These are phyloP conservation scores for Kryptolebias ocellatus DNA, from an alignment of 2,797 vertebrate genomes.

Conservation along the genomic window DNA sequence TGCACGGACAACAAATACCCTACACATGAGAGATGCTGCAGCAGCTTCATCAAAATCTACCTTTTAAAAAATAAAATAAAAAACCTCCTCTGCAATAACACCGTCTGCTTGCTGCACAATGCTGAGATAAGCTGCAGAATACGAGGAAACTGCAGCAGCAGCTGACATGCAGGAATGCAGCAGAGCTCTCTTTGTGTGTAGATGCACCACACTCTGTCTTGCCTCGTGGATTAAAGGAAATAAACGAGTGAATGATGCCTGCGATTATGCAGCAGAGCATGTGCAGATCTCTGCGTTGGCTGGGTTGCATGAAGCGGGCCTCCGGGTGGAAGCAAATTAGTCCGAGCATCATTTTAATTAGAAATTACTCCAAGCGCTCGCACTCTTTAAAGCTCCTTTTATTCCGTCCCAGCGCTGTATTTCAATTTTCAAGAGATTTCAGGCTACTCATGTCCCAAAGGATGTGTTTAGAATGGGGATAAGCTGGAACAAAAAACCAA, in stretches of 20 bases:
- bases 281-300: slow-evolving; percentile 29
- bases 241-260: slow-evolving; percentile 24
- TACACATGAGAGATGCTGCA: slow-evolving; percentile 34
- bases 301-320: slow-evolving; percentile 42
- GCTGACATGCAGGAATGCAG: slow-evolving; percentile 20
- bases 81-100: slow-evolving; percentile 62
- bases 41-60: slow-evolving; percentile 67
- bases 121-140: slow-evolving; percentile 60
- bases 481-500: slow-evolving; percentile 42
- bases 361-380: slow-evolving; percentile 57
- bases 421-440: slow-evolving; percentile 49
- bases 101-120: slow-evolving; percentile 42
- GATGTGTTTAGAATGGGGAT: slow-evolving; percentile 45
- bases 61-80: slow-evolving; percentile 35
- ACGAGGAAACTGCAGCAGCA: slow-evolving; percentile 44
- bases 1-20: slow-evolving; percentile 5
- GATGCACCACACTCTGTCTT: neutral
- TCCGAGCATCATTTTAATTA: slow-evolving; percentile 63
- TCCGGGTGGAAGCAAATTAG: slow-evolving; percentile 56
- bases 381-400: slow-evolving; percentile 47
- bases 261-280: slow-evolving; percentile 21
- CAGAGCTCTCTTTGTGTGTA: slow-evolving; percentile 12
- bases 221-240: slow-evolving; percentile 6
- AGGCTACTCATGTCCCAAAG: slow-evolving; percentile 35
- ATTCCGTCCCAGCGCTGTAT: slow-evolving; percentile 50